Base-by-base conservation (phyloP, 2,888 invertebrate genomes). In the Archaeoteleia sp. region DNA sequence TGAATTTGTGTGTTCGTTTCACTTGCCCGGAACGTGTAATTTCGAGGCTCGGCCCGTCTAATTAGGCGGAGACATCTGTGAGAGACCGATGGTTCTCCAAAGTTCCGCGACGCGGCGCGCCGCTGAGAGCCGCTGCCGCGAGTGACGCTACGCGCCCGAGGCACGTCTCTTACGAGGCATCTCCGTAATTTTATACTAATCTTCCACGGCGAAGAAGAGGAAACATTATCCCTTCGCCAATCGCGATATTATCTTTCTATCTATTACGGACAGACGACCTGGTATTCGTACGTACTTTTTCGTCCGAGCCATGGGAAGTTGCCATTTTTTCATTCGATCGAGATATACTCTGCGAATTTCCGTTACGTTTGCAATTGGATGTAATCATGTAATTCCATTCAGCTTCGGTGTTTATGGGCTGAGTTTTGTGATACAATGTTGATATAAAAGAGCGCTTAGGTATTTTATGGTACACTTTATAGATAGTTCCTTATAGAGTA, bases 1-100 rank as follows among this genome's bases (percentile, higher is more conserved):
- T 81, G 82, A 84, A 83, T 82, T n/a, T 78, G 82, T 77, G 78
- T 82, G n/a, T 80, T 80, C 80, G 76, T 83, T 83, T 78, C 74
- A 75, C 78, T 79, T 78, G 75, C 73, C 71, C 76, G 81, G 78
- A 80, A 82, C 82, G 78, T 82, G 78, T 82, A 82, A 83, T 83
- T 84, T 81, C 69, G 67, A 51, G 43, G 55, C 57, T 61, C 75
- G 67, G 72, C 46, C 75, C 72, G 74, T 66, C 78, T 82, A 82
- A 82, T 83, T 82, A 82, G 80, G 67, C 76, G 75, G 78, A 75
- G 82, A 82, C 83, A 83, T 82, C 81, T 82, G 83, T 80, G 74
- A 71, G 55, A 2, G 20, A 20, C 20, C 68, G 35, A 58, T 35
- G 67, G 62, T 72, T 58, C 65, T 67, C 61, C 66, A 37, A 66